A percentile compares a stretch with the other conserved stretches of the same genome.
phyloP scores from a whole-genome alignment of 2,888 invertebrate species.

The Athripsodes cinereus region DNA sequence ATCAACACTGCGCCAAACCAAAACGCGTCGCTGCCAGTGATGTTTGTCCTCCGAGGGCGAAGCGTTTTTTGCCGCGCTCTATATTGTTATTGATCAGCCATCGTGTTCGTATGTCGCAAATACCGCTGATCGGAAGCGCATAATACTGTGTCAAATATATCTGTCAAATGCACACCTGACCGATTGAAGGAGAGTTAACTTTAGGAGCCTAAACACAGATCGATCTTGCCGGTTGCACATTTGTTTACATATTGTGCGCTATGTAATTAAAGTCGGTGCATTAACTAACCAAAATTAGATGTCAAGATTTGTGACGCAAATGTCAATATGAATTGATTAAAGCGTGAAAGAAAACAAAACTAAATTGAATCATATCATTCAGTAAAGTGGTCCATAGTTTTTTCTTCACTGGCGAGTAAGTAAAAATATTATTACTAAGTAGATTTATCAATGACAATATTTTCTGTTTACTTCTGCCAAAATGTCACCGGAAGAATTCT shows the following conservation, averaged over 20 bases:
- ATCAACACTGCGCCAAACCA: slow-evolving; percentile 31
- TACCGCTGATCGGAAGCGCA: neutral
- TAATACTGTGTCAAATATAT: neutral
- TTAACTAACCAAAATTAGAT: neutral
- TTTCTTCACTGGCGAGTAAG: neutral
- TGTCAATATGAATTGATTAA: neutral
- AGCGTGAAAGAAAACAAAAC: neutral
- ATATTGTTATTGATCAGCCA: slow-evolving; percentile 34
- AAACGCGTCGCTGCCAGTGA: slow-evolving; percentile 29
- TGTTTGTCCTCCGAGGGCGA: slow-evolving; percentile 11
- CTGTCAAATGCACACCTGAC: neutral
- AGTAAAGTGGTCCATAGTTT: neutral
- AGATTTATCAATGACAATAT: neutral
- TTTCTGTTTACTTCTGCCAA: neutral
- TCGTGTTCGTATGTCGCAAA: neutral
- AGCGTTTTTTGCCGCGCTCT: slow-evolving; percentile 34
- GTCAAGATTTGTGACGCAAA: neutral
- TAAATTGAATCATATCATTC: neutral
- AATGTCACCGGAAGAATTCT: no score
- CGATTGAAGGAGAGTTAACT: neutral
- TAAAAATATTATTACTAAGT: neutral
- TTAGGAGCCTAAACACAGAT: neutral
- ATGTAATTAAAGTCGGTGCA: neutral
- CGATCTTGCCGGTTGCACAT: neutral
- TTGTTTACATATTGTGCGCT: neutral